phyloP scores from a whole-genome alignment of 2,888 invertebrate species.

The Tuberolachnus salignus region DNA sequence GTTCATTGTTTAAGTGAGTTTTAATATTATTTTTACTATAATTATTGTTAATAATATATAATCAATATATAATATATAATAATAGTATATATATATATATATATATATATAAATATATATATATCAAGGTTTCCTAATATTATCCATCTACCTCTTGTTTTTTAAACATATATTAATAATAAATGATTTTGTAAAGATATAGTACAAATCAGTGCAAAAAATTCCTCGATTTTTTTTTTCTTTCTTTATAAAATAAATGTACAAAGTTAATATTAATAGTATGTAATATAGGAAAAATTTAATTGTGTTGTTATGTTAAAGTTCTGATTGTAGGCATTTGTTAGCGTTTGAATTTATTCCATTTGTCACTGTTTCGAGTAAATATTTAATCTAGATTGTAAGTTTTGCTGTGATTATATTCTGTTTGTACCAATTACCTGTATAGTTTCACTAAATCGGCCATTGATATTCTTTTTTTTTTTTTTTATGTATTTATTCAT shows the following conservation, averaged over 20 bases:
- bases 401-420: slow-evolving; percentile 56
- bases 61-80: too few relatives aligned
- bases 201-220: slow-evolving; percentile 56
- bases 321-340: slow-evolving; percentile 45
- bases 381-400: slow-evolving; percentile 55
- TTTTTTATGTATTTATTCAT: slow-evolving; percentile 30
- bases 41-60: slow-evolving; percentile 38
- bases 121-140: slow-evolving; percentile 48
- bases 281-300: slow-evolving; percentile 35
- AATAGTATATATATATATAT: too few relatives aligned
- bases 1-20: slow-evolving; percentile 47
- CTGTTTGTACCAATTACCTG: slow-evolving; percentile 50
- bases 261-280: slow-evolving; percentile 50
- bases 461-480: slow-evolving; percentile 46
- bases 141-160: slow-evolving; percentile 49
- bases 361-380: slow-evolving; percentile 52
- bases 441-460: slow-evolving; percentile 49
- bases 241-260: slow-evolving; percentile 49
- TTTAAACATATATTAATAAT: slow-evolving; percentile 31
- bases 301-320: slow-evolving; percentile 49
- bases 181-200: slow-evolving; percentile 42
- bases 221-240: slow-evolving; percentile 50
- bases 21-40: slow-evolving; percentile 45
- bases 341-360: slow-evolving; percentile 55
- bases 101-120: too few relatives aligned